Base-by-base conservation (phyloP, 2,888 invertebrate genomes). In the Eupithecia subumbrata region DNA sequence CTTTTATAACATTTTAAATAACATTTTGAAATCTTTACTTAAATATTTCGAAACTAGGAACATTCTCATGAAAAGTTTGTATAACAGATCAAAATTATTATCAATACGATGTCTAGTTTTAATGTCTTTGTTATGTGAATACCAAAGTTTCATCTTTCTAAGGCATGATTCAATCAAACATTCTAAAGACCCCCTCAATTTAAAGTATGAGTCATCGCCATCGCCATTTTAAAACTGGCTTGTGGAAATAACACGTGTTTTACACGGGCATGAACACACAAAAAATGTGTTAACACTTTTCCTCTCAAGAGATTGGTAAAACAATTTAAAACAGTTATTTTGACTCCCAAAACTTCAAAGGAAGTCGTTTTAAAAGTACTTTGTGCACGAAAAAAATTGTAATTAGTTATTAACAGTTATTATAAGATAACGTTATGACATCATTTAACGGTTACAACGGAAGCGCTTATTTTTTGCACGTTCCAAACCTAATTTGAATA, bases 1-100 rank as follows among this genome's bases (percentile, higher is more conserved):
- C 22, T 70, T 73, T 74, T 63, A 74, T 67, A 43, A 40, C 14
- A 70, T 63, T 52, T 68, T 74, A 74, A 74, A 74, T 74, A 56
- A 64, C 37, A 64, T 64, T 72, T 9, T 69, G 52, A 72, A 72
- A 67, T 48, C 45, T 48, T 76, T 76, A 25, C 60, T 14, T 60
- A 14, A 60, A 60, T 60, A 25, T 60, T 25, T 14, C 12, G 56
- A 56, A 56, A 12, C 56, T 11, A 22, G 25, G 25, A 3, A 25
- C 60, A 60, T 25, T 60, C 25, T 25, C 14, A 25, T 60, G 60
- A 25, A 60, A 25, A 12, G 22, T 60, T 60, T 12, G 60, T 60
- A 25, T 60, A 60, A 14, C 25, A 60, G 22, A 60, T 25, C 22
- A 25, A 60, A 25, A 60, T 25, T 25, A 60, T 14, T 22, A 60